Conservation (phyloP, 2,888 invertebrate genomes). For the Allacma fusca region DNA sequence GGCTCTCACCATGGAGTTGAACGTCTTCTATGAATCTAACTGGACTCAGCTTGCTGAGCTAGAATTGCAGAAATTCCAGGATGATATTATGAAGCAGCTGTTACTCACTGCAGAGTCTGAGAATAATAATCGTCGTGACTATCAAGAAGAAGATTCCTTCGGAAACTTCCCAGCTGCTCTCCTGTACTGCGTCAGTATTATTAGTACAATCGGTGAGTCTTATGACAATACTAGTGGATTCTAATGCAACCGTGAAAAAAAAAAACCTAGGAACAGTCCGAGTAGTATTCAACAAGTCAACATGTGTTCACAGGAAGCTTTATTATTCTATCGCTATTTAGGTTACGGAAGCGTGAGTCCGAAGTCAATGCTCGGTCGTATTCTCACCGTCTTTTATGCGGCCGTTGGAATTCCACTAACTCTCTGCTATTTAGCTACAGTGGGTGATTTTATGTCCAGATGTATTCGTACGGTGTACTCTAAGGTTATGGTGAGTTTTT, state of each 20-base stretch:
- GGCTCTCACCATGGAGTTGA: constrained; percentile 70
- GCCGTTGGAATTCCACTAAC: constrained; percentile 61
- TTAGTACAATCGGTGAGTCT: constrained; percentile 89
- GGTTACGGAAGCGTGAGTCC: constrained; percentile 62
- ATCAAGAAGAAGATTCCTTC: constrained; percentile 62
- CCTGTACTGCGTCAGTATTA: constrained; percentile 89
- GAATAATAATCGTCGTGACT: constrained; percentile 65
- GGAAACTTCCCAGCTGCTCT: constrained; percentile 89
- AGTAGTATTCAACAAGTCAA: constrained; percentile 30
- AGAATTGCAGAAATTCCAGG: constrained; percentile 85
- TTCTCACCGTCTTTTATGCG: constrained; percentile 61
- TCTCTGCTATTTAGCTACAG: constrained; percentile 61
- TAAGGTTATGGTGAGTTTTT: constrained; percentile 58
- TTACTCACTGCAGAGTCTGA: constrained; percentile 55
- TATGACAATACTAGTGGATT: neutral
- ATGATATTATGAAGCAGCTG: constrained; percentile 64
- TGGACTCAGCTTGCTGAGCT: constrained; percentile 89
- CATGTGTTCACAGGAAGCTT: constrained; percentile 8
- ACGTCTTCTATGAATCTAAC: constrained; percentile 88
- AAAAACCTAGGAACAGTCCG: neutral
- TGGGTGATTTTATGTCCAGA: constrained; percentile 61
- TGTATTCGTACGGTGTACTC: constrained; percentile 61
- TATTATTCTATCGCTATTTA: constrained; percentile 40
- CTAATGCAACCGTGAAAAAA: neutral
- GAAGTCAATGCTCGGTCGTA: constrained; percentile 60